phyloP scores from a whole-genome alignment of 2,888 invertebrate species.

The Calliopum simillimum region DNA sequence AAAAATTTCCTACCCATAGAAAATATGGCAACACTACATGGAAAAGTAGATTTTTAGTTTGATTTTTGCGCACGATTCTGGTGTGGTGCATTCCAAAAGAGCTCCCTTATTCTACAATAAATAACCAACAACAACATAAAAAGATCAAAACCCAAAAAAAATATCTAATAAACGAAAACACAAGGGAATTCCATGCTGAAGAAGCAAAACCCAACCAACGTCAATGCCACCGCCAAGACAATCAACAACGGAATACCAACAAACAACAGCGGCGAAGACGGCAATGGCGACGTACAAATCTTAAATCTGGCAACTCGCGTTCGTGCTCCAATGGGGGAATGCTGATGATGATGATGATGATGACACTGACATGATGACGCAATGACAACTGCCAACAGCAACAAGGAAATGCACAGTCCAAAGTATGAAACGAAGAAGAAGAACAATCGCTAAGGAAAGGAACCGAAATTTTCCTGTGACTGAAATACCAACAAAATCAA shows the following conservation, averaged over 20 bases:
- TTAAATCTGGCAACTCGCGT: conserved; percentile 14
- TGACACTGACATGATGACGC: conserved; percentile 57
- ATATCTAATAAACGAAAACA: conserved; percentile 30
- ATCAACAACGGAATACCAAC: neutral
- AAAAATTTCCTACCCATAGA: no score
- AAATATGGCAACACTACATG: no score
- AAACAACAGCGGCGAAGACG: no score
- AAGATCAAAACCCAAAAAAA: conserved; percentile 1
- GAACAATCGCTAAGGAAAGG: neutral
- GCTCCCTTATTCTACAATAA: neutral
- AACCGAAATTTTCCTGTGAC: neutral
- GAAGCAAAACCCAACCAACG: neutral
- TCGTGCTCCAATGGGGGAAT: neutral
- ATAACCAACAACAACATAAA: neutral
- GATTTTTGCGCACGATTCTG: neutral
- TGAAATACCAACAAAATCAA: neutral
- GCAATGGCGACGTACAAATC: neutral
- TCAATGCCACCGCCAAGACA: neutral
- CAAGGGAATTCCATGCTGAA: conserved; percentile 22
- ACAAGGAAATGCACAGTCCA: conserved; percentile 18
- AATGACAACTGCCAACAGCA: conserved; percentile 51
- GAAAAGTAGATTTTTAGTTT: no score
- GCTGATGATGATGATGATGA: conserved; percentile 54
- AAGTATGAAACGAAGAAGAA: neutral
- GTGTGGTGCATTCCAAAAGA: conserved; percentile 13